Percentiles rank a stretch among this genome's conserved stretches.
Evolutionary conservation across 2,113 vertebrate species (phyloP).

Genomic region (Platycercus adscitus): DNA sequence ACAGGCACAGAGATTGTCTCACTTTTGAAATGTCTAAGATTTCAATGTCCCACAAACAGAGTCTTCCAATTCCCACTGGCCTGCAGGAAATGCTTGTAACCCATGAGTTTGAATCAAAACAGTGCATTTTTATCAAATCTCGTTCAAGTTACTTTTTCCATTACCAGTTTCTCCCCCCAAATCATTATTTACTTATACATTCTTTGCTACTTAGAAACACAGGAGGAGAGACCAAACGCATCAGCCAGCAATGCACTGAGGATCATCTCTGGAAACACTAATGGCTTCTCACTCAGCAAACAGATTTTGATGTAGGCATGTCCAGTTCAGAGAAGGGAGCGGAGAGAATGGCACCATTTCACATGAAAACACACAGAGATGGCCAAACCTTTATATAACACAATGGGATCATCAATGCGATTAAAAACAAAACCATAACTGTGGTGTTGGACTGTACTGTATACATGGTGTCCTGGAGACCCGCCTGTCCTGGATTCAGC

Average conservation of each 20-base stretch:
- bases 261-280: neutral
- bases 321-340: neutral
- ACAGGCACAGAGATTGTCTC: neutral
- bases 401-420: neutral
- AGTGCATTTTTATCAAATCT: constrained; percentile 12
- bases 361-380: neutral
- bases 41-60: constrained; percentile 13
- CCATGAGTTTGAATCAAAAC: constrained; percentile 22
- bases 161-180: neutral
- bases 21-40: constrained; percentile 20
- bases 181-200: constrained; percentile 47
- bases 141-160: constrained; percentile 46
- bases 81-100: constrained; percentile 45
- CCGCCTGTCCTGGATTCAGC: neutral
- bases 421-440: neutral
- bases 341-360: neutral
- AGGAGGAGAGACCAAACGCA: neutral
- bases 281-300: neutral
- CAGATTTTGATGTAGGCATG: neutral
- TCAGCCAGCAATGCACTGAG: neutral
- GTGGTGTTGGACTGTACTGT: neutral
- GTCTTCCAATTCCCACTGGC: constrained; percentile 31
- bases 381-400: neutral
- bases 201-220: constrained; percentile 57
- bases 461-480: neutral